Evolutionary conservation across 1,140 invertebrate species (phyloP), one percentile per base, ranked within the genome.

Genomic region (Capitella teleta): DNA sequence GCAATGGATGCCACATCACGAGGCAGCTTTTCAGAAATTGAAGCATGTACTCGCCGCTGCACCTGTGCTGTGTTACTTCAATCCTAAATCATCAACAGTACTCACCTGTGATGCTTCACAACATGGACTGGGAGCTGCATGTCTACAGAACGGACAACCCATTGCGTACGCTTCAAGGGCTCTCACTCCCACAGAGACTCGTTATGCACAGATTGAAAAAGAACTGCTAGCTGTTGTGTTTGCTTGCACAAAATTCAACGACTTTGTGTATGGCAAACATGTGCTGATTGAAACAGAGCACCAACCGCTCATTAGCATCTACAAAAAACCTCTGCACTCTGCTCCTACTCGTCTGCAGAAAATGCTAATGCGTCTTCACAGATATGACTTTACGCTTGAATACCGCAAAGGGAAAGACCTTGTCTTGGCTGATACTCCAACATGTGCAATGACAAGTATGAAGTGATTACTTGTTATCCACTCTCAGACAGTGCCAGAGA

Each of bases 161-260:
- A 59, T 77, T 2, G 63, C 67, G 8, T 77, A 63, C 53, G 70
- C 68, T 4, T 76, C 71, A 2, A 49, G 69, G 28, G 59, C 67
- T 5, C 53, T 76, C 10, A 70, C 66, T 5, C 3, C 42, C 4
- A 57, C 62, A 34, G 68, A 78, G 57, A 18, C 57, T 24, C 73
- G 74, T 32, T 76, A 75, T 51, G 66, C 62, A 12, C 68, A 76
- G 55, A 67, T 76, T 1, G 72, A 78, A 45, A 67, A 68, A 51
- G 74, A 78, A 57, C 60, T 71, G 3, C 56, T 76, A 2, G 70
- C 74, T 3, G 70, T 76, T 34, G 60, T 77, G 5, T 78, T 73
- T 53, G 63, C 62, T 5, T 58, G 16, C 64, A 62, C 68, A 42
- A 50, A 61, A 30, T 75, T 73, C 58, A 63, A 68, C 47, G 34